phyloP scores from a whole-genome alignment of 2,797 vertebrate genomes.

The Rousettus madagascariensis region DNA sequence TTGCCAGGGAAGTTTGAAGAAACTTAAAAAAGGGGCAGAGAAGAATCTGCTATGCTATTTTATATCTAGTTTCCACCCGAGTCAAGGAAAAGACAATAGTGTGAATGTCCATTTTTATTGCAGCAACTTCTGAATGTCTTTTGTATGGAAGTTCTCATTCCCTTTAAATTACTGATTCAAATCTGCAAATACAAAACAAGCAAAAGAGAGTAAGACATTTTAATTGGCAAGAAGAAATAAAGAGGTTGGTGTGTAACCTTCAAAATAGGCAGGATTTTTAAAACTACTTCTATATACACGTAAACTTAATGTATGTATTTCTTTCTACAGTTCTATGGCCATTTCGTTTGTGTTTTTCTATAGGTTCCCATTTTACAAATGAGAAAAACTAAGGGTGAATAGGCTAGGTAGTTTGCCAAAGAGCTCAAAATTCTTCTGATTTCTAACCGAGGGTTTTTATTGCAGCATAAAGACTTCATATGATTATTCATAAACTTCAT shows the following conservation, averaged over 20 bases:
- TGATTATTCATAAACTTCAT: background rate
- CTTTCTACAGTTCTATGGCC: background rate
- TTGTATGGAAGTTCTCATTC: constrained; percentile 12
- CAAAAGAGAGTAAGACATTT: background rate
- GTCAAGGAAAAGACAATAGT: constrained; percentile 76
- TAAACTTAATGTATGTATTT: background rate
- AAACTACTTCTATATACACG: background rate
- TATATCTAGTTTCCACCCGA: constrained; percentile 60
- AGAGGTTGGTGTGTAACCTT: background rate
- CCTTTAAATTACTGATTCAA: constrained; percentile 5
- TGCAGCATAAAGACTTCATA: background rate
- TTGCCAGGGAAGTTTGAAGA: background rate
- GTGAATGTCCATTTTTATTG: constrained; percentile 71
- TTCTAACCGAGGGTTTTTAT: background rate
- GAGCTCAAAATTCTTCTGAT: background rate
- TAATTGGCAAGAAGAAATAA: background rate
- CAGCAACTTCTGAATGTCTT: constrained; percentile 44
- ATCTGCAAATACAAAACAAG: background rate
- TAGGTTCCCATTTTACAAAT: background rate
- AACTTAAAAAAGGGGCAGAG: background rate
- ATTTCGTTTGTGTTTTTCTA: background rate
- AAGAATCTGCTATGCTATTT: constrained; percentile 69
- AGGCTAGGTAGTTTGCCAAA: background rate
- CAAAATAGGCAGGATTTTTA: background rate
- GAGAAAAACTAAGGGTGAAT: background rate